phyloP scores from a whole-genome alignment of 2,797 vertebrate species.

The Pseudochirops corinnae region DNA sequence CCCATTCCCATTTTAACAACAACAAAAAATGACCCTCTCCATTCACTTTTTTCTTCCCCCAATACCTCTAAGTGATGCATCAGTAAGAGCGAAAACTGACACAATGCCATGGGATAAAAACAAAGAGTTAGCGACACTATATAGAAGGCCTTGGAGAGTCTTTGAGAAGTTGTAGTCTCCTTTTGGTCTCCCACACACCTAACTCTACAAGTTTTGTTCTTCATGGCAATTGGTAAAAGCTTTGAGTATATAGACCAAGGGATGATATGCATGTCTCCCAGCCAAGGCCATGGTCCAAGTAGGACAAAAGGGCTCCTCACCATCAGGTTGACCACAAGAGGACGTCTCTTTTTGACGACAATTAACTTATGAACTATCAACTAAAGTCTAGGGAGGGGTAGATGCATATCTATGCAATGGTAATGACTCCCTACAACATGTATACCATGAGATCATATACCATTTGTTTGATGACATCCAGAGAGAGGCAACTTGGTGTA shows the following conservation, averaged over 20 bases:
- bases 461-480: background rate
- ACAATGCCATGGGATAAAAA: conserved; percentile 83
- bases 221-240: background rate
- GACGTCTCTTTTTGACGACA: background rate
- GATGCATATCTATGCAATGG: background rate
- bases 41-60: conserved; percentile 58
- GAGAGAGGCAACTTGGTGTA: background rate
- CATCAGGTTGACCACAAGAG: background rate
- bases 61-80: conserved; percentile 75
- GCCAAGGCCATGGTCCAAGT: background rate
- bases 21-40: conserved; percentile 59
- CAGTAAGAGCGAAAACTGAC: conserved; percentile 83
- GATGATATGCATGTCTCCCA: background rate
- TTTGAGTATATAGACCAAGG: background rate
- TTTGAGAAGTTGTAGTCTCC: conserved; percentile 7
- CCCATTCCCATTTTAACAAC: conserved; percentile 60
- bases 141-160: conserved; percentile 82
- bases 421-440: background rate
- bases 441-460: background rate
- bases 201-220: too few species aligned
- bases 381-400: background rate
- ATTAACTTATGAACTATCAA: background rate
- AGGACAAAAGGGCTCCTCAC: background rate
- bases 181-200: too few species aligned
- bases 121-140: conserved; percentile 83